Base-by-base conservation (phyloP, 2,797 vertebrate species). In the Notolepis coatsorum region DNA sequence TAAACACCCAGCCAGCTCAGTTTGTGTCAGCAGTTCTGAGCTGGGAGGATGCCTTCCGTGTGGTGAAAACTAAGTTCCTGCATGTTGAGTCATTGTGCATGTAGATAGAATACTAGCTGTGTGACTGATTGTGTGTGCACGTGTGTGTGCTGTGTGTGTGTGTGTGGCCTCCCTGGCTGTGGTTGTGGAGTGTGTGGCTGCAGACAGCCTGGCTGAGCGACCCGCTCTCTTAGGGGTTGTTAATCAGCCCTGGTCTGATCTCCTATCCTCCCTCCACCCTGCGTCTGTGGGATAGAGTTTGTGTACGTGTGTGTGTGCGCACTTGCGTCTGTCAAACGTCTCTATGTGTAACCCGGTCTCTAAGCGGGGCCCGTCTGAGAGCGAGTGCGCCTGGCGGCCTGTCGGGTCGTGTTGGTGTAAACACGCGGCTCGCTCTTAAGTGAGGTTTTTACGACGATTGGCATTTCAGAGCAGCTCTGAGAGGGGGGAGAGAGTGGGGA, bases 11-110 rank as follows among this genome's bases (percentile, higher is more conserved):
- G 71, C 56, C 8, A 41, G 72, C 66, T 76, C 71, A 68, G 71
- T 75, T 80, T 69, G 79, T 87, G 88, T 90, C 88, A 89, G 88
- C 86, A 89, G 55, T 87, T 87, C 77, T 86, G 52, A 61, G n/a
- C 75, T 33, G 66, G 54, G 80, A 82, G 71, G 75, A 79, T 85
- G 73, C 84, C 84, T 88, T 73, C 53, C 38, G 60, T 89, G 88
- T 75, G 87, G 88, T 87, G 79, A 87, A 85, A 80, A 85, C 79
- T 80, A 82, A 81, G 82, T 89, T 88, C 84, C 73, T 84, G 62
- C 68, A 64, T 31, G 84, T 84, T 87, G 82, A 87, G 84, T 88
- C 86, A 87, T 66, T 81, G 68, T 80, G 77, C 84, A 75, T 78
- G 70, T 79, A 73, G 61, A 63, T 51, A 77, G 58, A 66, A 35